Evolutionary conservation across 2,888 invertebrate genomes (phyloP), one percentile per base, ranked within the genome.

Genomic region (Dasysyrphus albostriatus): DNA sequence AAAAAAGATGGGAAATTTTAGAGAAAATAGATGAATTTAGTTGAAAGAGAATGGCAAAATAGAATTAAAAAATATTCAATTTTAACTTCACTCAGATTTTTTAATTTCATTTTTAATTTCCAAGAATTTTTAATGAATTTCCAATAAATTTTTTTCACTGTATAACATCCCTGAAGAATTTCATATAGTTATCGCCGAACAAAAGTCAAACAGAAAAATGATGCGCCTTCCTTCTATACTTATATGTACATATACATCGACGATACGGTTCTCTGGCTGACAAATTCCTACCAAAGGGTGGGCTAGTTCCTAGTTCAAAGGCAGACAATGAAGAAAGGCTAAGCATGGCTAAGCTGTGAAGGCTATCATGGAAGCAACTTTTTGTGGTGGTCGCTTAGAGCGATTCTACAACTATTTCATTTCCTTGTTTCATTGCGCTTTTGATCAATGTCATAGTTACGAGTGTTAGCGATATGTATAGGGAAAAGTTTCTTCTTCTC

Each of bases 391-490:
- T 44, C 32, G 42, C 79, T 75, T 24, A 16, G 49, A 58, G 79
- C 79, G 16, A 58, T 56, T 56, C 56, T 63, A 69, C 76, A 80
- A 84, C 72, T 61, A 76, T 81, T 78, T 67, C 56, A 76, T 34
- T 69, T 74, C 44, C 54, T 24, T 54, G 56, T 81, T 82, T 73
- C 56, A 51, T 84, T 51, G 76, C 34, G 32, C 72, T 85, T 79
- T 81, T 78, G 81, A 85, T 81, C 81, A 77, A 81, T 81, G 81
- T 67, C 81, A 69, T 70, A 75, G 70, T 65, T 75, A 70, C 70
- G 56, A 59, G 47, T 14, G 54, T 69, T 49, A 54, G 29, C 12
- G 14, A 54, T 29, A 29, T 12, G 14, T 16, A 39, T 65, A 49
- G 44, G 63, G 32, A 70, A 79, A 77, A 82, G 54, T 74, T 70